Percentiles rank a stretch among this genome's conserved stretches.
Conservation (phyloP, 2,888 invertebrate species). For the Thymelicus lineola region DNA sequence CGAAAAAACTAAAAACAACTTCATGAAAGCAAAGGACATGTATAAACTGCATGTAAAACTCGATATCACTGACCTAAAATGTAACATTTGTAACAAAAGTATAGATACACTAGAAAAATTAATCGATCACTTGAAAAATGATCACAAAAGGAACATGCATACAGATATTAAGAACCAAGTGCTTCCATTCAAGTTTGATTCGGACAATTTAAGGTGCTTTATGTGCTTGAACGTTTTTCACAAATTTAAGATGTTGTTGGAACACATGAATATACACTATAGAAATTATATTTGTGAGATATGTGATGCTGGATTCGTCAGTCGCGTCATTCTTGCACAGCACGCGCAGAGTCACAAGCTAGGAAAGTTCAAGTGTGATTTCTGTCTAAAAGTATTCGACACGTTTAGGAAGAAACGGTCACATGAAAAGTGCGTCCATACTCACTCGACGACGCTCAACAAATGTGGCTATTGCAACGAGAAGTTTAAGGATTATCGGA, state of each 20-base stretch:
- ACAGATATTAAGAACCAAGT: conserved; percentile 56
- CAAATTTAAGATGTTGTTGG: conserved; percentile 57
- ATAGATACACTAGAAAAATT: conserved; percentile 49
- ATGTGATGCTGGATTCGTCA: conserved; percentile 68
- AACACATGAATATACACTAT: conserved; percentile 72
- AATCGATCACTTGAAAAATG: conserved; percentile 46
- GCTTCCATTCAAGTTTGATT: conserved; percentile 59
- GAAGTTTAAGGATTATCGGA: conserved; percentile 60
- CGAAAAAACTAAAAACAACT: conserved; percentile 48
- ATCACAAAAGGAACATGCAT: conserved; percentile 48
- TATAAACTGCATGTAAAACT: conserved; percentile 56
- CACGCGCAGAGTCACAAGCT: conserved; percentile 63
- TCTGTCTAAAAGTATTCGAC: conserved; percentile 77
- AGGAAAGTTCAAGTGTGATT: conserved; percentile 62
- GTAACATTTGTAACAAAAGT: conserved; percentile 47
- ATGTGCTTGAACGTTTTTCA: conserved; percentile 51
- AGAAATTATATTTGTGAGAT: conserved; percentile 65
- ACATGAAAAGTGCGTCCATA: conserved; percentile 73
- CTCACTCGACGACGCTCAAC: conserved; percentile 53
- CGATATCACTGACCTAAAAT: conserved; percentile 59
- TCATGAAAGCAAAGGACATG: conserved; percentile 50
- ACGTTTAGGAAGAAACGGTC: conserved; percentile 71
- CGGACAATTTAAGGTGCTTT: conserved; percentile 48
- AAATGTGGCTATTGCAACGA: conserved; percentile 66
- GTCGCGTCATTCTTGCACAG: conserved; percentile 56